These are phyloP conservation scores for Agrypnus murinus DNA, from an alignment of 2,888 invertebrate genomes.

Conservation along the genomic window DNA sequence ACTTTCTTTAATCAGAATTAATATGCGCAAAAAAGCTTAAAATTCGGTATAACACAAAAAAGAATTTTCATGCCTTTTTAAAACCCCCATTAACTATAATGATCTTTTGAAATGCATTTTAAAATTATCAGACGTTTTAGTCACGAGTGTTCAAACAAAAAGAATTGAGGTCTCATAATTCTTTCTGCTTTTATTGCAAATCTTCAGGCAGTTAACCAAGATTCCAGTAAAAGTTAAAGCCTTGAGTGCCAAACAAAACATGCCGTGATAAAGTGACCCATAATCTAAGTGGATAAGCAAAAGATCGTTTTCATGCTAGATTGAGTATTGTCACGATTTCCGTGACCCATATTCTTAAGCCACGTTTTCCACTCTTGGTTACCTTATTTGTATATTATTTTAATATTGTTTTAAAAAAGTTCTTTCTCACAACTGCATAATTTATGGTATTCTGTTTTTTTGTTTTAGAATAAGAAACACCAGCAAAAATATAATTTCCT, in stretches of 20 bases:
- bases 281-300: slow-evolving; percentile 55
- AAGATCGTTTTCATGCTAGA: slow-evolving; percentile 61
- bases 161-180: slow-evolving; percentile 19
- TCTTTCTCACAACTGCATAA: too few species aligned
- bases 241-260: slow-evolving; percentile 47
- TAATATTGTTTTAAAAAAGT: slow-evolving; percentile 19
- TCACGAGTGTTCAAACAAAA: slow-evolving; percentile 8
- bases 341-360: slow-evolving; percentile 62
- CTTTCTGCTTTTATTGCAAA: slow-evolving; percentile 30
- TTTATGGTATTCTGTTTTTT: too few species aligned
- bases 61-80: neutral
- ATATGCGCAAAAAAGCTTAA: neutral
- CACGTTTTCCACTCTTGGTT: slow-evolving; percentile 44
- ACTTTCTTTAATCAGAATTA: too few species aligned
- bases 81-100: neutral
- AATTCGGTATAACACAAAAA: neutral
- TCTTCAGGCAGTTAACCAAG: slow-evolving; percentile 30
- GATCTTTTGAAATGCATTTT: slow-evolving; percentile 5
- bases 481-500: too few species aligned
- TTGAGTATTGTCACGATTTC: slow-evolving; percentile 64
- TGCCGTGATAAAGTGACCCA: slow-evolving; percentile 57
- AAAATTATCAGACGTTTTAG: slow-evolving; percentile 8
- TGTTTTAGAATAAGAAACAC: too few species aligned
- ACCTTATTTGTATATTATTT: slow-evolving; percentile 21
- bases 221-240: slow-evolving; percentile 34